These are phyloP conservation scores for Caranx ignobilis DNA, from an alignment of 2,113 vertebrate genomes.

Conservation along the genomic window DNA sequence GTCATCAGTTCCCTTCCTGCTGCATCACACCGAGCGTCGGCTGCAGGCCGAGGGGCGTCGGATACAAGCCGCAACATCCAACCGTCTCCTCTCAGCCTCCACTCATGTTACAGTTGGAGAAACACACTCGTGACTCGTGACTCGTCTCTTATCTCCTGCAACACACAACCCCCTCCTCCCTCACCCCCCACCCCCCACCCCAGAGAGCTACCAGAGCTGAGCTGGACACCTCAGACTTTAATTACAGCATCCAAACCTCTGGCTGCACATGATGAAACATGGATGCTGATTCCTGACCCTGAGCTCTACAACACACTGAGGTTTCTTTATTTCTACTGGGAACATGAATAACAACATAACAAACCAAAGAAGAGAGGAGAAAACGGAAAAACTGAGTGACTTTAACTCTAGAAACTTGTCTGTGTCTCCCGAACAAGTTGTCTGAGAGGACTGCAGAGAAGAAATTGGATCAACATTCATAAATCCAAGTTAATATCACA, in stretches of 20 bases:
- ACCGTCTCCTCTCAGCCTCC: background rate
- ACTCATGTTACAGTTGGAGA: background rate
- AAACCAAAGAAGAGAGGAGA: too few relatives aligned
- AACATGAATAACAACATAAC: too few relatives aligned
- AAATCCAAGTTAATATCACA: too few relatives aligned
- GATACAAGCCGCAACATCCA: background rate
- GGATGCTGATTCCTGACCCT: too few relatives aligned
- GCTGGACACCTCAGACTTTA: background rate
- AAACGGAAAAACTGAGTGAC: too few relatives aligned
- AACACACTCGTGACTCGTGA: background rate
- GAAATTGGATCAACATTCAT: too few relatives aligned
- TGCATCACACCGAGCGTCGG: conserved; percentile 45
- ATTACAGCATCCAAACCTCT: background rate
- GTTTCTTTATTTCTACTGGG: too few relatives aligned
- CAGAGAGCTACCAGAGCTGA: background rate
- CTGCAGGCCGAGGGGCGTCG: conserved; percentile 31
- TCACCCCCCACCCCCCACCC: background rate
- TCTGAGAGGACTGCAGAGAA: too few relatives aligned
- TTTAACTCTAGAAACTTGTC: too few relatives aligned
- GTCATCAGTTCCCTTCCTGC: conserved; percentile 53
- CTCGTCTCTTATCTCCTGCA: conserved; percentile 29
- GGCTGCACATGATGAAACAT: too few relatives aligned
- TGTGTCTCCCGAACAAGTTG: too few relatives aligned
- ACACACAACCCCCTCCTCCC: background rate
- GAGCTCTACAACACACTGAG: too few relatives aligned